phyloP scores from a whole-genome alignment of 2,888 invertebrate species.

The Agrotis clavis region DNA sequence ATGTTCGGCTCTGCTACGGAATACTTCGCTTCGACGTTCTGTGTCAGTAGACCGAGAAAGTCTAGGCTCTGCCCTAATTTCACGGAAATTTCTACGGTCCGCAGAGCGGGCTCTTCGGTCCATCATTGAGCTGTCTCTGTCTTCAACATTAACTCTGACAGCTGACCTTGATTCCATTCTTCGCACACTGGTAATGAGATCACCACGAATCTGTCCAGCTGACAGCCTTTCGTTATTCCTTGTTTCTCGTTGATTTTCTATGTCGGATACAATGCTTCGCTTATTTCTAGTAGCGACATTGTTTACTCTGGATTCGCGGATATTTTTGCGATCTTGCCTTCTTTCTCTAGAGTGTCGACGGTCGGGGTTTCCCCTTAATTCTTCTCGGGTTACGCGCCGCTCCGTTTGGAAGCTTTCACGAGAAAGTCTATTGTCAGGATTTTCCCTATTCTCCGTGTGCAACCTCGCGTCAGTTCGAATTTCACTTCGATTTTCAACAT shows the following conservation, averaged over 20 bases:
- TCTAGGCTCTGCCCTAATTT: constrained; percentile 25
- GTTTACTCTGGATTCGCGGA: constrained; percentile 13
- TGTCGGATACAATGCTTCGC: constrained; percentile 9
- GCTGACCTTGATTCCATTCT: constrained; percentile 32
- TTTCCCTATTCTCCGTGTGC: constrained; percentile 17
- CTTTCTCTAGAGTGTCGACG: constrained; percentile 11
- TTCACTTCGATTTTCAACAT: constrained; percentile 19
- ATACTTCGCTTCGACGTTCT: constrained; percentile 24
- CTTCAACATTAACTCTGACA: constrained; percentile 26
- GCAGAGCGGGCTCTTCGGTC: constrained; percentile 39
- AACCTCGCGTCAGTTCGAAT: constrained; percentile 3
- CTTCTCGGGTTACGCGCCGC: constrained; percentile 35
- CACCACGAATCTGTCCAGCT: constrained; percentile 17
- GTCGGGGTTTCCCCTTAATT: not conserved
- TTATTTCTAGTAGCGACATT: constrained; percentile 15
- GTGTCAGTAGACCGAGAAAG: constrained; percentile 29
- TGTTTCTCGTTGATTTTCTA: constrained; percentile 25
- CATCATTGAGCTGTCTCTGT: constrained; percentile 21
- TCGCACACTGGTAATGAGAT: constrained; percentile 21
- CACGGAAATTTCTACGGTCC: constrained; percentile 36
- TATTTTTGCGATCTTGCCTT: constrained; percentile 18
- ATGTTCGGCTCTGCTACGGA: constrained; percentile 34
- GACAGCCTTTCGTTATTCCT: constrained; percentile 35
- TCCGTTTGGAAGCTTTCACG: constrained; percentile 26
- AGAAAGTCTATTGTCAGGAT: constrained; percentile 23